A percentile compares a stretch with the other conserved stretches of the same genome.
These are phyloP conservation scores for Ciconia boyciana DNA, from an alignment of 2,113 vertebrate species.

Conservation along the genomic window DNA sequence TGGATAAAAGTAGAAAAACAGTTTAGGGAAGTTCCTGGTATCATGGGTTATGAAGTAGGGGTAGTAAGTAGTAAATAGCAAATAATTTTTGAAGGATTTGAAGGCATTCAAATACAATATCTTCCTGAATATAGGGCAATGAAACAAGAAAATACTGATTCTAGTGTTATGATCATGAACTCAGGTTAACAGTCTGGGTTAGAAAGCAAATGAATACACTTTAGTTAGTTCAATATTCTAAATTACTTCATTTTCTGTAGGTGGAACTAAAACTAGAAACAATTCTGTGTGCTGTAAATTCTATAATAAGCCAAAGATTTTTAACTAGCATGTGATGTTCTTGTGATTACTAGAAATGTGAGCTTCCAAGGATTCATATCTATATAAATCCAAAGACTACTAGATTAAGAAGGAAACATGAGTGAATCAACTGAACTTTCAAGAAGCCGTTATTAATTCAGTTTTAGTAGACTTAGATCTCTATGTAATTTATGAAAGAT, in stretches of 20 bases:
- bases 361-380: not conserved
- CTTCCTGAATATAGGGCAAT: not conserved
- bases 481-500: not conserved
- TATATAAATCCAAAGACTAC: conserved; percentile 17
- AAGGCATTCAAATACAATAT: not conserved
- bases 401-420: not conserved
- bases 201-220: not conserved
- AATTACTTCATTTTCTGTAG: conserved; percentile 40
- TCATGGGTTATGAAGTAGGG: not conserved
- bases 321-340: conserved; percentile 13
- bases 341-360: conserved; percentile 27
- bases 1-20: not conserved
- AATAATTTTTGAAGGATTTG: not conserved
- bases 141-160: not conserved
- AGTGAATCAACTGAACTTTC: conserved; percentile 1
- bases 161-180: not conserved
- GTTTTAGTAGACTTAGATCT: not conserved
- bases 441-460: not conserved
- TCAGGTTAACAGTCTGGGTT: not conserved
- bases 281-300: not conserved
- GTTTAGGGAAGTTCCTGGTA: not conserved
- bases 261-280: conserved; percentile 39
- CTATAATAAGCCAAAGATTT: not conserved
- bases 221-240: not conserved
- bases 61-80: not conserved